phyloP scores from a whole-genome alignment of 2,113 vertebrate species.

The Pipa parva region DNA sequence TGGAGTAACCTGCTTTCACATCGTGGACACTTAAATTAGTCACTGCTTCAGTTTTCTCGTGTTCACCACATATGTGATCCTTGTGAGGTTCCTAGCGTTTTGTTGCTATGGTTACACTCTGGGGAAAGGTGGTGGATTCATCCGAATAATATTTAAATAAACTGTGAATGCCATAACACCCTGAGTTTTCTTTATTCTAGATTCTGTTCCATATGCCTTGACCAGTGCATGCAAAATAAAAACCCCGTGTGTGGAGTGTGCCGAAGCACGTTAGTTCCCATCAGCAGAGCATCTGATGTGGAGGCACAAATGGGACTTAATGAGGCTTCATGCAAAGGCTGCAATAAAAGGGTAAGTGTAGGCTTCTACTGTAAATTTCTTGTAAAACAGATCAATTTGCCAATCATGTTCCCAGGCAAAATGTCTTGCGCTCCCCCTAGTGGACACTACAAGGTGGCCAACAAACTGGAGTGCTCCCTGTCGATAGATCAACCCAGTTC shows the following conservation, averaged over 20 bases:
- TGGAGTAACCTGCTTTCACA: too few species aligned
- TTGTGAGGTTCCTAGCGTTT: too few species aligned
- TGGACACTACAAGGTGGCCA: too few species aligned
- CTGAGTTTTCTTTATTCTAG: slow-evolving; percentile 52
- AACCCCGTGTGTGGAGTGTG: slow-evolving; percentile 93
- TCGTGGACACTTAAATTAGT: not conserved
- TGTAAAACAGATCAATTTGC: too few species aligned
- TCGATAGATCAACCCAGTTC: too few species aligned
- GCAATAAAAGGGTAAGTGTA: slow-evolving; percentile 80
- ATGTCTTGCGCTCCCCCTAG: too few species aligned
- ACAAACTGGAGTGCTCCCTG: too few species aligned
- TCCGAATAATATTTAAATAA: not conserved
- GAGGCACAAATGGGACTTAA: slow-evolving; percentile 80
- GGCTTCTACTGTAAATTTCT: too few species aligned
- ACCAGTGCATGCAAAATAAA: slow-evolving; percentile 88
- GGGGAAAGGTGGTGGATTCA: not conserved
- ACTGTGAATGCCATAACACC: rapidly evolving
- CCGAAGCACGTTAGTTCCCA: slow-evolving; percentile 69
- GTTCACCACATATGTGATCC: not conserved
- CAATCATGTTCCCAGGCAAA: too few species aligned
- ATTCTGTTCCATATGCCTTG: slow-evolving; percentile 88
- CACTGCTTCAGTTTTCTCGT: not conserved
- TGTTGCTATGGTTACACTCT: not conserved
- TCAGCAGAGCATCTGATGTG: slow-evolving; percentile 71
- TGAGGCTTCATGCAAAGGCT: slow-evolving; percentile 83